Evolutionary conservation across 2,113 vertebrate genomes (phyloP).

Genomic region (Zosterops hypoxanthus): DNA sequence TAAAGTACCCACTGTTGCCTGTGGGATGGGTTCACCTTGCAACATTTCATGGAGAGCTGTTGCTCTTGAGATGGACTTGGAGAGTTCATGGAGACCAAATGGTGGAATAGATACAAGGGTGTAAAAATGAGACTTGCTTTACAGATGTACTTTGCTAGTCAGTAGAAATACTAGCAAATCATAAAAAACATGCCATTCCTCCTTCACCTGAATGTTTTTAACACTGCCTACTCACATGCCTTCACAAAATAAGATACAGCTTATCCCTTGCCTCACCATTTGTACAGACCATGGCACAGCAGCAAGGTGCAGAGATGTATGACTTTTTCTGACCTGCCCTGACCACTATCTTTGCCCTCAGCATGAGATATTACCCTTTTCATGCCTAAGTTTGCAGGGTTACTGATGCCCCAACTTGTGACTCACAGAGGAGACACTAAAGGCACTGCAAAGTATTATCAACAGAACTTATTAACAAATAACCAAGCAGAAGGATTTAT

Average conservation of each 20-base stretch:
- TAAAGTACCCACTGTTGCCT: neutral
- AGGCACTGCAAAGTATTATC: neutral
- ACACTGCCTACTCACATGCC: neutral
- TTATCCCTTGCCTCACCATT: neutral
- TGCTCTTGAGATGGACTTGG: neutral
- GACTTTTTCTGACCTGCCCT: neutral
- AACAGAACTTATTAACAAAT: neutral
- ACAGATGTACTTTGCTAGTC: neutral
- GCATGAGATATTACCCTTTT: too few relatives aligned
- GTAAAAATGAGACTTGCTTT: neutral
- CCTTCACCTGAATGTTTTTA: neutral
- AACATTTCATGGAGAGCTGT: neutral
- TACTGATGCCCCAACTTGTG: neutral
- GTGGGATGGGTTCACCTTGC: neutral
- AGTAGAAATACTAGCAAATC: neutral
- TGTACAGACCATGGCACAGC: neutral
- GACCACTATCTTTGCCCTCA: neutral
- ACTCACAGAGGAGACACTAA: neutral
- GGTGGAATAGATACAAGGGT: neutral
- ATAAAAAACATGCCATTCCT: neutral
- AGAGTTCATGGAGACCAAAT: neutral
- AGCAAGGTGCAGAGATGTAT: neutral
- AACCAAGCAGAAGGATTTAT: conserved; percentile 19
- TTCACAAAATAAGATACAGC: neutral
- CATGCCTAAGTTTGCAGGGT: neutral